A percentile compares a stretch with the other conserved stretches of the same genome.
phyloP scores from a whole-genome alignment of 2,113 vertebrate species.

The Hippocampus zosterae region DNA sequence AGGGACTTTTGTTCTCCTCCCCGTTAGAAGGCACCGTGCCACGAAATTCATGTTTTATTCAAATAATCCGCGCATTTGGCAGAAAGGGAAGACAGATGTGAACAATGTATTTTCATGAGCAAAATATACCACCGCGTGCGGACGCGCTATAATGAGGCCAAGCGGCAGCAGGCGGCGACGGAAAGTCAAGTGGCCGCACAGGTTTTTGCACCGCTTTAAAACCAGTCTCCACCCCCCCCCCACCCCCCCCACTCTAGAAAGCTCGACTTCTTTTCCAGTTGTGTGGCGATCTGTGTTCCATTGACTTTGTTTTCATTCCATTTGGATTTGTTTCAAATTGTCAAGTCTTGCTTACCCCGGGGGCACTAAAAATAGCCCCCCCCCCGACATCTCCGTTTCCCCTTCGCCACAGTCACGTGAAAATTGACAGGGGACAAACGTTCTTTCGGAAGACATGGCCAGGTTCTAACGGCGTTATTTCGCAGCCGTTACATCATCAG shows the following conservation, averaged over 20 bases:
- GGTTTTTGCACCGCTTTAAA: slow-evolving; percentile 24
- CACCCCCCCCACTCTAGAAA: not conserved
- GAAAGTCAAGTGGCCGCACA: slow-evolving; percentile 34
- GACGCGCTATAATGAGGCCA: slow-evolving; percentile 49
- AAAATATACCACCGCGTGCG: not conserved
- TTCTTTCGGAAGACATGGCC: no score
- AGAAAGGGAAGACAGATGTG: slow-evolving; percentile 4
- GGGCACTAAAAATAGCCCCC: no score
- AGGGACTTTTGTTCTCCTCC: not conserved
- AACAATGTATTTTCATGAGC: slow-evolving; percentile 3
- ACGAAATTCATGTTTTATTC: slow-evolving; percentile 7
- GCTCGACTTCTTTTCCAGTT: no score
- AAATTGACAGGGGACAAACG: no score
- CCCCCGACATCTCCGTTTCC: no score
- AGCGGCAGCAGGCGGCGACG: slow-evolving; percentile 47
- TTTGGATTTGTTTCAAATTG: not conserved
- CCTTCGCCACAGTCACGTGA: no score
- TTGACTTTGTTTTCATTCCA: not conserved
- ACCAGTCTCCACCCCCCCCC: not conserved
- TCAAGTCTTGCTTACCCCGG: no score
- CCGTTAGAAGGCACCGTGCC: not conserved
- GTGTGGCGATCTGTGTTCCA: no score
- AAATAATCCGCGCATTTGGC: not conserved
- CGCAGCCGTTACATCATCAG: no score
- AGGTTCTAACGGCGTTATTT: no score